These are phyloP conservation scores for Sitodiplosis mosellana DNA, from an alignment of 1,140 invertebrate species.

Conservation along the genomic window DNA sequence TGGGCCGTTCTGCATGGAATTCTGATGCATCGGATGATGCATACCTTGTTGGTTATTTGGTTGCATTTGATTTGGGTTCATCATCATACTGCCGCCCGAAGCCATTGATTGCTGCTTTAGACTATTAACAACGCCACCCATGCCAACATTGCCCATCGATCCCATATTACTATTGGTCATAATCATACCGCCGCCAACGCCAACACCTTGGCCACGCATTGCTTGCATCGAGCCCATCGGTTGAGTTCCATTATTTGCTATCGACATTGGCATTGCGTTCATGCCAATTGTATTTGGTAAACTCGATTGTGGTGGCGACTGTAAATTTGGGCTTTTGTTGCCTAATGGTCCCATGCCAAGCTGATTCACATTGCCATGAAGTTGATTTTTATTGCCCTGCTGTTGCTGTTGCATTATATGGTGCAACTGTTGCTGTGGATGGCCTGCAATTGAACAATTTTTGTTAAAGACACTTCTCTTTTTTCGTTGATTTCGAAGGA, in stretches of 20 bases:
- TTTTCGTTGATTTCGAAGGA: too few relatives aligned
- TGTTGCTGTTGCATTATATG: slow-evolving; percentile 19
- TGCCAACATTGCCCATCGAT: slow-evolving; percentile 30
- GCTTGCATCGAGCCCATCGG: slow-evolving; percentile 46
- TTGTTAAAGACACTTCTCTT: slow-evolving; percentile 22
- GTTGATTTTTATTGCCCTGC: slow-evolving; percentile 49
- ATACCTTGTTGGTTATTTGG: slow-evolving; percentile 16
- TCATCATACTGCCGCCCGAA: slow-evolving; percentile 13
- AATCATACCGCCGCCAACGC: slow-evolving; percentile 42
- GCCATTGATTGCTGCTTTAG: slow-evolving; percentile 38
- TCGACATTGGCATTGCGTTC: slow-evolving; percentile 39
- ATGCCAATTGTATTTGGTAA: slow-evolving; percentile 32
- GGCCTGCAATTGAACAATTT: too few relatives aligned
- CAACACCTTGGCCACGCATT: slow-evolving; percentile 37
- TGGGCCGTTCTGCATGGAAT: slow-evolving; percentile 46
- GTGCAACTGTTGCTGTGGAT: slow-evolving; percentile 22
- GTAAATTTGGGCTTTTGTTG: slow-evolving; percentile 61
- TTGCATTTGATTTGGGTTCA: slow-evolving; percentile 13
- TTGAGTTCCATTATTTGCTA: slow-evolving; percentile 38
- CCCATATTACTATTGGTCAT: slow-evolving; percentile 51
- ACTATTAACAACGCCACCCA: slow-evolving; percentile 44
- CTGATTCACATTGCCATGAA: slow-evolving; percentile 46
- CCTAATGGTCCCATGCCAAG: slow-evolving; percentile 50
- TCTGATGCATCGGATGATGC: slow-evolving; percentile 14
- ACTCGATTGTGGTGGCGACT: slow-evolving; percentile 50